phyloP scores from a whole-genome alignment of 2,888 invertebrate genomes.

The Sialis fuliginosa region DNA sequence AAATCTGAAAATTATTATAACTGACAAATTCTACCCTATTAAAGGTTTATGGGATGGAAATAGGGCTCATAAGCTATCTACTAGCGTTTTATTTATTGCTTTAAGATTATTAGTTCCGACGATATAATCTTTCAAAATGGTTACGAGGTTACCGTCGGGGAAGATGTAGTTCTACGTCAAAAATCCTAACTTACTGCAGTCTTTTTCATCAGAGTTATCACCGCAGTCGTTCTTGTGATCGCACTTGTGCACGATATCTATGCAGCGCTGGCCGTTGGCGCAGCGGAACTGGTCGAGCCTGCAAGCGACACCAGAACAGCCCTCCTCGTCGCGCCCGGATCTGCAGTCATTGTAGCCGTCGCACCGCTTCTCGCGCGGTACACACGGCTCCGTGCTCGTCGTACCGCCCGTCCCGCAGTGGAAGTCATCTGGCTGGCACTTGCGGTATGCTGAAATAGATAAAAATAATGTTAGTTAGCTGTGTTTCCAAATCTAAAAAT shows the following conservation, averaged over 20 bases:
- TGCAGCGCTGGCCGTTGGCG: slow-evolving; percentile 60
- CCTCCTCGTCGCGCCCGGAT: slow-evolving; percentile 62
- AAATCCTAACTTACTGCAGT: slow-evolving; percentile 56
- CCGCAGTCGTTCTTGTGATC: slow-evolving; percentile 84
- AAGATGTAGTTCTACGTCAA: not conserved
- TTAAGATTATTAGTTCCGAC: too few relatives aligned
- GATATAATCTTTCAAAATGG: too few relatives aligned
- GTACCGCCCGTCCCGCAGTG: slow-evolving; percentile 51
- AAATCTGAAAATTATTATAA: slow-evolving; percentile 42
- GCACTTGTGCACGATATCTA: slow-evolving; percentile 60
- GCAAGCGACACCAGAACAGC: slow-evolving; percentile 53
- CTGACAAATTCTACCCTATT: too few relatives aligned
- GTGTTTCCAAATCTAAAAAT: too few relatives aligned
- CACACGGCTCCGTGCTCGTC: slow-evolving; percentile 54
- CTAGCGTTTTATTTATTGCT: too few relatives aligned
- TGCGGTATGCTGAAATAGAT: slow-evolving; percentile 56
- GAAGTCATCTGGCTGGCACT: slow-evolving; percentile 75
- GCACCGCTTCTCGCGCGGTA: slow-evolving; percentile 76
- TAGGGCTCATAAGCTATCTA: too few relatives aligned
- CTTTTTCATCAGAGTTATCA: slow-evolving; percentile 77
- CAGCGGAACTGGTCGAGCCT: slow-evolving; percentile 75
- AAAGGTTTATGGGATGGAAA: too few relatives aligned
- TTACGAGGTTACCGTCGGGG: not conserved
- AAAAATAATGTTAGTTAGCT: not conserved
- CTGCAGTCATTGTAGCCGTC: slow-evolving; percentile 83